Evolutionary conservation across 2,888 invertebrate genomes (phyloP), one percentile per base, ranked within the genome.

Genomic region (Ochropacha duplaris): DNA sequence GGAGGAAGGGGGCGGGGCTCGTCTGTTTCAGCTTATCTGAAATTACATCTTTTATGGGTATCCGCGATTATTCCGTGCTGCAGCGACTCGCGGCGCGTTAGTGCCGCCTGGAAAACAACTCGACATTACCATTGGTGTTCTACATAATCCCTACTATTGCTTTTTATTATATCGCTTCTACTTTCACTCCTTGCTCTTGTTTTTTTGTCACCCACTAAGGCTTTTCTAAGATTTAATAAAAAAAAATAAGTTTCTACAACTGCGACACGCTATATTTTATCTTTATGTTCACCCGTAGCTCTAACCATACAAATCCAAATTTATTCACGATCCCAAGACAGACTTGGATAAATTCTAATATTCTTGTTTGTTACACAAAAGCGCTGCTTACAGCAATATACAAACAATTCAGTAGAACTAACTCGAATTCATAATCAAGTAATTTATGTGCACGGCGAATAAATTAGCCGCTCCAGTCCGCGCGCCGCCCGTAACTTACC

Each of bases 31-130:
- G 92, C 90, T 92, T 92, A 92, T 92, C 92, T 92, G 91, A 92
- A 92, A 92, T 92, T 92, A 92, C 92, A 92, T 92, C 92, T 92
- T 92, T 92, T 92, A 92, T 92, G 92, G 91, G 90, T 89, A 92
- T 90, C 91, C 87, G 92, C 91, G 92, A 92, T 92, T 91, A 92
- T 92, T 91, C 92, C 88, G 90, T 90, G 90, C 89, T 90, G 91
- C 91, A 91, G 90, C 86, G 87, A 81, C 89, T 88, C 88, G 90
- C 84, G 87, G 90, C 88, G 87, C 90, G 88, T 87, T 89, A 88
- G 78, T 86, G 81, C 86, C 82, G 87, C 86, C 79, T 83, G 84
- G 88, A 86, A 90, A 89, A 92, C 89, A 88, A 88, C 86, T 83
- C 79, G 74, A 79, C 81, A 87, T 88, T 90, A 89, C 88, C 90